Conservation (phyloP, 1,140 invertebrate genomes). For the Zaprionus inermis region DNA sequence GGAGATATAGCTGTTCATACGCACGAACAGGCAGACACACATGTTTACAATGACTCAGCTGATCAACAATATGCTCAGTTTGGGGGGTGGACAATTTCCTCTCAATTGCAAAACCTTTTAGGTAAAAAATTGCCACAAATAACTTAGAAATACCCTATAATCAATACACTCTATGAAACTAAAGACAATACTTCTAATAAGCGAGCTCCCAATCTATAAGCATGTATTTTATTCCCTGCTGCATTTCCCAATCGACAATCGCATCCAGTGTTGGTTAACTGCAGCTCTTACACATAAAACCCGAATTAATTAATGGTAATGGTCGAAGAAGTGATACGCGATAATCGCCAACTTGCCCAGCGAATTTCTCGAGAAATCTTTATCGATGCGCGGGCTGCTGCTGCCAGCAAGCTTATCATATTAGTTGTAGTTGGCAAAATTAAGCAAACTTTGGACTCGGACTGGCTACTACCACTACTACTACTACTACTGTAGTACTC, state of each 20-base stretch:
- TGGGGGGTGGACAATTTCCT: no score
- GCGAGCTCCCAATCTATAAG: no score
- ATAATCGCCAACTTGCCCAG: neutral
- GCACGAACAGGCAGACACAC: no score
- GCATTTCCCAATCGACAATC: neutral
- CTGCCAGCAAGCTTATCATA: slow-evolving; percentile 56
- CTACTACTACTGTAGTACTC: neutral
- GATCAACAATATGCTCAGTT: no score
- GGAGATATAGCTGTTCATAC: no score
- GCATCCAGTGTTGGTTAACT: neutral
- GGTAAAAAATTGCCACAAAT: no score
- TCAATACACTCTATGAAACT: no score
- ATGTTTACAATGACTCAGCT: no score
- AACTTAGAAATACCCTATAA: no score
- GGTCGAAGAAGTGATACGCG: neutral
- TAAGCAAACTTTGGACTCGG: slow-evolving; percentile 7
- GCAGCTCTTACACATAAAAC: neutral
- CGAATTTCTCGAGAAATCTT: slow-evolving; percentile 56
- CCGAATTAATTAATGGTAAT: slow-evolving; percentile 6
- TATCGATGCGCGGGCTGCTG: slow-evolving; percentile 30
- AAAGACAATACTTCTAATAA: no score
- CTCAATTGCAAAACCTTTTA: no score
- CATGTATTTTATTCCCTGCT: no score
- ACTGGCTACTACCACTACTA: neutral
- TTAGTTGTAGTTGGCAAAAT: slow-evolving; percentile 21